These are phyloP conservation scores for Diplolepis rosae DNA, from an alignment of 2,888 invertebrate genomes.

Conservation along the genomic window DNA sequence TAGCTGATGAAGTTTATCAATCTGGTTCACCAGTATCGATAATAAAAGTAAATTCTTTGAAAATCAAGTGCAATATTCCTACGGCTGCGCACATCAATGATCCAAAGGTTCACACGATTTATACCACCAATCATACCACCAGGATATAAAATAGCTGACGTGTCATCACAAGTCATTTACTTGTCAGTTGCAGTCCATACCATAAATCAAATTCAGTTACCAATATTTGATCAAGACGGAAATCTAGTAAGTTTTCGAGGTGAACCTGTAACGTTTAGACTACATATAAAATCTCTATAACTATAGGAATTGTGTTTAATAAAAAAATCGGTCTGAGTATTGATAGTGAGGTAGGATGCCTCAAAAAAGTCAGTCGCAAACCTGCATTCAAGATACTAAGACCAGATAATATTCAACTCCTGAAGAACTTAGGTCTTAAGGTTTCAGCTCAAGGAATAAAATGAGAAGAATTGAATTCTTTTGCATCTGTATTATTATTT, in stretches of 20 bases:
- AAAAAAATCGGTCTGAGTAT: slow-evolving; percentile 34
- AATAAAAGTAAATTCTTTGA: too few species aligned
- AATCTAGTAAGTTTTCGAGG: slow-evolving; percentile 47
- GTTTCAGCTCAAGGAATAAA: too few species aligned
- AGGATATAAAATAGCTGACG: background rate
- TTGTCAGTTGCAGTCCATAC: background rate
- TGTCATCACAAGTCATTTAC: background rate
- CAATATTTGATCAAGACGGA: slow-evolving; percentile 51
- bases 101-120: slow-evolving; percentile 5
- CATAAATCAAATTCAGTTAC: slow-evolving; percentile 49
- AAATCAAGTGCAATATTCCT: too few species aligned
- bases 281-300: too few species aligned
- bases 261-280: slow-evolving; percentile 49
- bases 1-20: background rate
- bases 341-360: slow-evolving; percentile 29
- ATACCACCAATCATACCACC: background rate
- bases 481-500: too few species aligned
- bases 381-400: slow-evolving; percentile 27
- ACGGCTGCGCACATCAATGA: slow-evolving; percentile 11
- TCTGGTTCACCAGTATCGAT: background rate
- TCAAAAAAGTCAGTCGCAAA: slow-evolving; percentile 22
- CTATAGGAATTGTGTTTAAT: too few species aligned
- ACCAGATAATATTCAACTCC: slow-evolving; percentile 34
- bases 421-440: too few species aligned
- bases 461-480: too few species aligned